A percentile compares a stretch with the other conserved stretches of the same genome.
These are phyloP conservation scores for Calameuta filiformis DNA, from an alignment of 2,888 invertebrate species.

Conservation along the genomic window DNA sequence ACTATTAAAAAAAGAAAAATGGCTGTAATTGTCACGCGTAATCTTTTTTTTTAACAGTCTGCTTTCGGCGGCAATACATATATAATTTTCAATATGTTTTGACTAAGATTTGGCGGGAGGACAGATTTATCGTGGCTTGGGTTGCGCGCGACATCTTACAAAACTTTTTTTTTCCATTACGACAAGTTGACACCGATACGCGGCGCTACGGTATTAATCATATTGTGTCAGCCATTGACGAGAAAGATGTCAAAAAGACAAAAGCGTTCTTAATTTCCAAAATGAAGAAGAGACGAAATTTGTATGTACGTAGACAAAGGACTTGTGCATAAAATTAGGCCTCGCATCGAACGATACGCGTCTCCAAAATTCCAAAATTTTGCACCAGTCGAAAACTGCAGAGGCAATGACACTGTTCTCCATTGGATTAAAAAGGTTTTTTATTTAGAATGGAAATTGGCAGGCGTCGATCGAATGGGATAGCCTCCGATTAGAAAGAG, in stretches of 20 bases:
- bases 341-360: background rate
- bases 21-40: background rate
- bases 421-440: background rate
- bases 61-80: background rate
- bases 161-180: background rate
- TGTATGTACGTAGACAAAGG: background rate
- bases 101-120: slow-evolving; percentile 2
- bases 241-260: background rate
- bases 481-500: background rate
- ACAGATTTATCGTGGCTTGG: background rate
- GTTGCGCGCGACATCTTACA: slow-evolving; percentile 4
- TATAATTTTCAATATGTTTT: background rate
- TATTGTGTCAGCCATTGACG: background rate
- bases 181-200: background rate
- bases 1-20: background rate
- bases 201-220: background rate
- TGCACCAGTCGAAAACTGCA: background rate
- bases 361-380: background rate
- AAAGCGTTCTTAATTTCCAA: background rate
- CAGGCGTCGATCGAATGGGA: background rate
- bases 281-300: background rate
- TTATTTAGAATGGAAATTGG: background rate
- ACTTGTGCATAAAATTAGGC: background rate
- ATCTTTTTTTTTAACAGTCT: background rate
- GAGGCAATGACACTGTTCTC: background rate